Evolutionary conservation across 2,113 vertebrate genomes (phyloP), one percentile per base, ranked within the genome.

Genomic region (Syngnathus typhle): DNA sequence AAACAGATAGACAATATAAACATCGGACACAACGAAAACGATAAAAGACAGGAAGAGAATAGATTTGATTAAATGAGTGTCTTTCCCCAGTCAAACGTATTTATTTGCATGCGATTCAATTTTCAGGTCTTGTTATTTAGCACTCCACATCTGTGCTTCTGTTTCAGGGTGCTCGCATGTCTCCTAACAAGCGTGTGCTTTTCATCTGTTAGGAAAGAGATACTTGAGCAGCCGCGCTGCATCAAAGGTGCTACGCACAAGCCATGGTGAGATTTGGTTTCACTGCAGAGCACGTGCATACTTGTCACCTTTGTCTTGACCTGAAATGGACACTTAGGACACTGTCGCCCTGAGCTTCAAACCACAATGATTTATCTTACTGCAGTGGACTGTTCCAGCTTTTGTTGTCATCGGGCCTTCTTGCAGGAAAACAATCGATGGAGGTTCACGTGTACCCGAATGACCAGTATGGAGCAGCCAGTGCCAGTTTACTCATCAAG

Each of bases 151-250:
- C 60, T 69, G 71, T 74, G 60, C 71, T 77, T 51, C 59, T 69
- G 75, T 85, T 79, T 72, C 76, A 65, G 60, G 69, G 75, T 61
- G 66, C 37, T 63, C 72, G 56, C 69, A 61, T 63, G 60, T 71
- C 70, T 66, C 78, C 61, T 46, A 82, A 81, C 74, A 71, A 67
- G 52, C 75, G 46, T 80, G 72, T 74, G 85, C 79, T 84, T 86
- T 87, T 89, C 82, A 89, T 89, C 81, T 64, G 39, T 85, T 79
- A 83, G 78, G 59, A 84, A 87, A 77, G 69, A 39, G 74, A 87
- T 75, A 87, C 74, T 71, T 77, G 69, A 4, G 71, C 81, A 75
- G 74, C 74, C 76, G 60, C 75, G 64, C 65, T 73, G 68, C 78
- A 75, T 87, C 82, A 88, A 87, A 82, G 75, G 65, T 65, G 43